phyloP scores from a whole-genome alignment of 1,140 invertebrate species.

The Chlorops oryzae region DNA sequence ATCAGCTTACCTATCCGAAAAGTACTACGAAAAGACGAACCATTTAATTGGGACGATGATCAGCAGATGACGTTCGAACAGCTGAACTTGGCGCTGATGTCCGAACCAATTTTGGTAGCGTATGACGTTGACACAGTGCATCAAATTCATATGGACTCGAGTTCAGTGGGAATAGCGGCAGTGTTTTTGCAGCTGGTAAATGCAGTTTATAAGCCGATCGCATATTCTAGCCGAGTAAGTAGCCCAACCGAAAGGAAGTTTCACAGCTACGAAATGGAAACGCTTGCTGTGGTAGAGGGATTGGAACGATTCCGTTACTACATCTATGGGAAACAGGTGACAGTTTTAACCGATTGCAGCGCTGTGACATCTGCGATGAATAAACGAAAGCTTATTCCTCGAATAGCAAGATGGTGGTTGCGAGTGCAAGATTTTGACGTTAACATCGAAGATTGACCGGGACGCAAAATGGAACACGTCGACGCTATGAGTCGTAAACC shows the following conservation, averaged over 20 bases:
- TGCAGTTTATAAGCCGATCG: slow-evolving; percentile 9
- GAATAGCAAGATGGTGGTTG: slow-evolving; percentile 26
- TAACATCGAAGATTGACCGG: background rate
- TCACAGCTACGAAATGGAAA: slow-evolving; percentile 35
- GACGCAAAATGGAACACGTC: slow-evolving; percentile 6
- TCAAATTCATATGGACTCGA: slow-evolving; percentile 33
- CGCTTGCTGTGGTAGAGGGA: slow-evolving; percentile 9
- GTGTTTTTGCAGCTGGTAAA: slow-evolving; percentile 30
- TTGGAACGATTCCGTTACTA: slow-evolving; percentile 29
- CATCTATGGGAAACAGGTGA: slow-evolving; percentile 40
- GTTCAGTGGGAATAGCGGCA: slow-evolving; percentile 19
- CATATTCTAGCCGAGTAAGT: slow-evolving; percentile 18
- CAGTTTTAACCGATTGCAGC: slow-evolving; percentile 35
- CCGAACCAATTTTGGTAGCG: background rate
- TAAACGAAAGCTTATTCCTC: slow-evolving; percentile 26
- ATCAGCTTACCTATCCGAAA: slow-evolving; percentile 20
- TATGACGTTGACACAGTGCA: slow-evolving; percentile 1
- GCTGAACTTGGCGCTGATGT: slow-evolving; percentile 5
- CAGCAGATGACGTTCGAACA: slow-evolving; percentile 5
- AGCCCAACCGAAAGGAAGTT: slow-evolving; percentile 23
- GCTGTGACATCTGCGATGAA: slow-evolving; percentile 34
- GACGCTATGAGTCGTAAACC: slow-evolving; percentile 8
- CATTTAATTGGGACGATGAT: background rate
- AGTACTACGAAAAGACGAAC: slow-evolving; percentile 11
- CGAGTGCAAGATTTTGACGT: slow-evolving; percentile 3